Percentiles rank a stretch among this genome's conserved stretches.
Conservation (phyloP, 2,888 invertebrate genomes). For the Syrphus vitripennis region DNA sequence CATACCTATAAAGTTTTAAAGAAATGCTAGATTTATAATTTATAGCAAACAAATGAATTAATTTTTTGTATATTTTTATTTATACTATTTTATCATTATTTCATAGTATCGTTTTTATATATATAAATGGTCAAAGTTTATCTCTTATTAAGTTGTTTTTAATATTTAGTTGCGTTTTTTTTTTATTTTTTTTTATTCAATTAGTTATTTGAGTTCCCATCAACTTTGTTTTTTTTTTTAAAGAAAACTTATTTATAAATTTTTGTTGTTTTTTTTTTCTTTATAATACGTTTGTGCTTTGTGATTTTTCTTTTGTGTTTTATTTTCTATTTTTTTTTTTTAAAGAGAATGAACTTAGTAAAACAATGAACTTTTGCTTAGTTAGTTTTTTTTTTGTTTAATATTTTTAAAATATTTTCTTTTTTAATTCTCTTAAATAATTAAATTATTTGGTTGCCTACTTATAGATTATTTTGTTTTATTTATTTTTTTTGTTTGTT, state of each 20-base stretch:
- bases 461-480: conserved; percentile 41
- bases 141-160: conserved; percentile 31
- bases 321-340: conserved; percentile 24
- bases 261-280: conserved; percentile 1
- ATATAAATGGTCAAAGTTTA: conserved; percentile 70
- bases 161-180: conserved; percentile 47
- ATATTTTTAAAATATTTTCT: conserved; percentile 15
- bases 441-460: conserved; percentile 63
- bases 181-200: conserved; percentile 23
- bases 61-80: conserved; percentile 59
- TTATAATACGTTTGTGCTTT: conserved; percentile 70
- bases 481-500: conserved; percentile 19
- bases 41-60: not conserved
- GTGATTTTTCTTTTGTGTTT: conserved; percentile 37
- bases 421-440: conserved; percentile 35
- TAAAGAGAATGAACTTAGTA: conserved; percentile 53
- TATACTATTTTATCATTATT: conserved; percentile 68
- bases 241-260: conserved; percentile 60
- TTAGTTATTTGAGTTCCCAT: conserved; percentile 67
- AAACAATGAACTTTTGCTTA: conserved; percentile 60
- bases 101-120: conserved; percentile 66
- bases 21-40: no score
- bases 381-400: not conserved
- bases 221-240: conserved; percentile 39
- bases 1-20: no score